Conservation (phyloP, 2,113 vertebrate species). For the Oryzias melastigma region DNA sequence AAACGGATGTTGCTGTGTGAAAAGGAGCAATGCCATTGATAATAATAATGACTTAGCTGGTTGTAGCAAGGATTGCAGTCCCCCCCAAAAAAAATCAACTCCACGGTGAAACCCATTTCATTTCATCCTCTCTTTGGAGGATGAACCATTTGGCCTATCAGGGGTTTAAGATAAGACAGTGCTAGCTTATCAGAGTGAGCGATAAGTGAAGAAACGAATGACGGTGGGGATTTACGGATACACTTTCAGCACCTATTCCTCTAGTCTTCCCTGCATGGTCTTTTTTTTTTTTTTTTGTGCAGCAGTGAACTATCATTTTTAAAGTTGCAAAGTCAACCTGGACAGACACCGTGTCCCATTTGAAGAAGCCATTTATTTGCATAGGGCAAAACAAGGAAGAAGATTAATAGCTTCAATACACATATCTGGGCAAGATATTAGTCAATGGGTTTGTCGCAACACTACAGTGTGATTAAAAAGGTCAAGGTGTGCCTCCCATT, state of each 20-base stretch:
- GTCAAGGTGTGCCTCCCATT: slow-evolving; percentile 43
- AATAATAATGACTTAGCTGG: slow-evolving; percentile 51
- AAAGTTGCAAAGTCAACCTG: slow-evolving; percentile 47
- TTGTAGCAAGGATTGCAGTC: slow-evolving; percentile 34
- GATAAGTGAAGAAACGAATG: slow-evolving; percentile 66
- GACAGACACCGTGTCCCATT: slow-evolving; percentile 53
- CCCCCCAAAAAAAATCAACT: slow-evolving; percentile 37
- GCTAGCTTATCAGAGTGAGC: slow-evolving; percentile 71
- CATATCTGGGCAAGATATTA: slow-evolving; percentile 58
- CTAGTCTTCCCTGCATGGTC: background rate
- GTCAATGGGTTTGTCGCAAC: slow-evolving; percentile 59
- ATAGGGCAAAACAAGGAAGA: slow-evolving; percentile 44
- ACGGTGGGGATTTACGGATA: slow-evolving; percentile 66
- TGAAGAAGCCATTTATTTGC: slow-evolving; percentile 70
- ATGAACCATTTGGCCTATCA: slow-evolving; percentile 62
- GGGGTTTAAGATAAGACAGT: slow-evolving; percentile 73
- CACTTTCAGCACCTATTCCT: slow-evolving; percentile 48
- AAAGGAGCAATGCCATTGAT: slow-evolving; percentile 41
- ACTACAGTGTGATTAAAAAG: slow-evolving; percentile 62
- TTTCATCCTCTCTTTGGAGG: slow-evolving; percentile 53
- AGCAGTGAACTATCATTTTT: slow-evolving; percentile 42
- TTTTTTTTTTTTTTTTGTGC: slow-evolving; percentile 2
- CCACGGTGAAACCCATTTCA: slow-evolving; percentile 63
- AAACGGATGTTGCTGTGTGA: slow-evolving; percentile 29
- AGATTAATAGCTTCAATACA: slow-evolving; percentile 59